phyloP scores from a whole-genome alignment of 2,797 vertebrate genomes.

The Poecilia gillii region DNA sequence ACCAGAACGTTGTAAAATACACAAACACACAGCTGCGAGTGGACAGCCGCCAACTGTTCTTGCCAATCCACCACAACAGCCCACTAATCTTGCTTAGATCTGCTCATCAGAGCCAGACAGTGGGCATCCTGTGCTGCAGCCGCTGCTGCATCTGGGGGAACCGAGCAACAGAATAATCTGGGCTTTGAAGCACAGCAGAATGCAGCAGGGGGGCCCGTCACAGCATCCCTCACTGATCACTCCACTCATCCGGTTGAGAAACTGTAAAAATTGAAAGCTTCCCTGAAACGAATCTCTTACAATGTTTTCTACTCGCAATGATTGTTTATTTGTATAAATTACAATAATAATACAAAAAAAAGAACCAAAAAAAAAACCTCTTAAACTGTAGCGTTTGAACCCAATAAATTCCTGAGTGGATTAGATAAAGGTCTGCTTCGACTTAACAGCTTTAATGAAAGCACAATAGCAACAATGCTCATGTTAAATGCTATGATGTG shows the following conservation, averaged over 20 bases:
- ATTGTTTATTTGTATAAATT: background rate
- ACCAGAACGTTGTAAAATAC: conserved; percentile 76
- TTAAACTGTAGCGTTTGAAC: conserved; percentile 34
- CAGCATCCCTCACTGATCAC: conserved; percentile 14
- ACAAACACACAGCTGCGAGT: conserved; percentile 80
- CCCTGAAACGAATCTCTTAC: background rate
- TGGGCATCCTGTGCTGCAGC: conserved; percentile 63
- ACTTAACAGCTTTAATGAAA: conserved; percentile 50
- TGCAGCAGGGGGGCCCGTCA: conserved; percentile 51
- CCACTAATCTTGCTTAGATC: conserved; percentile 78
- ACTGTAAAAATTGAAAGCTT: conserved; percentile 9
- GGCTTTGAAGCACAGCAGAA: conserved; percentile 57
- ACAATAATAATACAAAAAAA: background rate
- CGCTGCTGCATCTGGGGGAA: conserved; percentile 70
- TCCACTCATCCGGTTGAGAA: conserved; percentile 21
- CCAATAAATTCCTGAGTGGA: conserved; percentile 69
- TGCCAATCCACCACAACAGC: conserved; percentile 68
- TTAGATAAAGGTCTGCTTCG: conserved; percentile 57
- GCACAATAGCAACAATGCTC: conserved; percentile 30
- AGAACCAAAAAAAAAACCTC: conserved; percentile 20
- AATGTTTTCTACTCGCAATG: background rate
- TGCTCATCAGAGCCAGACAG: conserved; percentile 70
- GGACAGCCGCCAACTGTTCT: conserved; percentile 73
- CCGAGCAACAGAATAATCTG: conserved; percentile 74
- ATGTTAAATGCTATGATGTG: background rate